phyloP scores from a whole-genome alignment of 2,797 vertebrate genomes.

The Gouania willdenowi region DNA sequence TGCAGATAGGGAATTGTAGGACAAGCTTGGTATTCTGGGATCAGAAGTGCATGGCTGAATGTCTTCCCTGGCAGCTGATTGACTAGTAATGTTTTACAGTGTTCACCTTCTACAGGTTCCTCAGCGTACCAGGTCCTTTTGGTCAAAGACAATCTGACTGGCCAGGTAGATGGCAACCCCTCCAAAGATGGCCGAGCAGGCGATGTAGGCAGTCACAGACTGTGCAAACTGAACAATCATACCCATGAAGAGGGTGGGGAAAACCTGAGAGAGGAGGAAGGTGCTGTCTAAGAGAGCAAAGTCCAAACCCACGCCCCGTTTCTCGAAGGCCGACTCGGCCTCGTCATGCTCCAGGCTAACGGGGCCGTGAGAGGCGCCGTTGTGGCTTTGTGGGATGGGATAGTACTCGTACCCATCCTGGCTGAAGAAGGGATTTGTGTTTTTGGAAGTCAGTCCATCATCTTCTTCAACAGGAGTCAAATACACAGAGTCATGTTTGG shows the following conservation, averaged over 20 bases:
- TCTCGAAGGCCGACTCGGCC: conserved; percentile 45
- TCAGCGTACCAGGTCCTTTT: conserved; percentile 74
- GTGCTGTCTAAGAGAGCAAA: conserved; percentile 81
- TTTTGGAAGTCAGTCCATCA: conserved; percentile 39
- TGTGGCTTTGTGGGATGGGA: conserved; percentile 39
- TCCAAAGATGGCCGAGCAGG: conserved; percentile 75
- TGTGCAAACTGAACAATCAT: conserved; percentile 77
- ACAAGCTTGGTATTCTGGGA: too few relatives aligned
- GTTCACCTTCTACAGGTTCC: neutral
- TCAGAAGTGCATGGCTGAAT: conserved; percentile 21
- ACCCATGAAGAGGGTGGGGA: conserved; percentile 81
- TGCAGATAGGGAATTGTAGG: too few relatives aligned
- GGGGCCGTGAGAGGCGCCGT: conserved; percentile 29
- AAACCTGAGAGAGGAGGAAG: conserved; percentile 82
- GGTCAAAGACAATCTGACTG: conserved; percentile 74
- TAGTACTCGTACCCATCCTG: conserved; percentile 47
- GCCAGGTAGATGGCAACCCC: conserved; percentile 72
- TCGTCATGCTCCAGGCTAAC: conserved; percentile 27
- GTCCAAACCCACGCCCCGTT: conserved; percentile 77
- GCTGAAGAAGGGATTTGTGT: conserved; percentile 39
- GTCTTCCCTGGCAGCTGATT: conserved; percentile 18
- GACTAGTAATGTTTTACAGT: too few relatives aligned
- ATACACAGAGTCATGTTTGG: conserved; percentile 56
- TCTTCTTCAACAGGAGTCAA: conserved; percentile 56
- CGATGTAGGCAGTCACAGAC: conserved; percentile 79